These are phyloP conservation scores for Brachionus koreanus DNA, from an alignment of 1,140 invertebrate species.

Conservation along the genomic window DNA sequence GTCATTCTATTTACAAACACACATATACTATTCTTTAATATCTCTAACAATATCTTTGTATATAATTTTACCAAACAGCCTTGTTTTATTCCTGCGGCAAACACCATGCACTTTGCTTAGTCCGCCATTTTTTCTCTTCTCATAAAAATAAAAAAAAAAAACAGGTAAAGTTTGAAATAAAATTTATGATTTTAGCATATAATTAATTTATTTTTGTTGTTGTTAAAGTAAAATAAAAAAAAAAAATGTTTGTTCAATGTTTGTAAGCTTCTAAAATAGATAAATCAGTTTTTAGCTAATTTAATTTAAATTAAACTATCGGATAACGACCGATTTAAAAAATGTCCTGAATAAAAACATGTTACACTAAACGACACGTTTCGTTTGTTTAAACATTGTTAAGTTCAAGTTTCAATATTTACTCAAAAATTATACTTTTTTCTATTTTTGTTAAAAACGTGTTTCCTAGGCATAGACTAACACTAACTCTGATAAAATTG, in stretches of 20 bases:
- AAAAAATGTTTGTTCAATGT: too few relatives aligned
- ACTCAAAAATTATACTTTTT: not conserved
- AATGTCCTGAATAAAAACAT: not conserved
- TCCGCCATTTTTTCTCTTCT: too few relatives aligned
- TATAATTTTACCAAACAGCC: too few relatives aligned
- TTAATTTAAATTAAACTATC: not conserved
- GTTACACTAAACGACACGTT: not conserved
- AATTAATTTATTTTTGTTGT: too few relatives aligned
- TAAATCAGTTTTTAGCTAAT: conserved; percentile 1
- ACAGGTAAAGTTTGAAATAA: too few relatives aligned
- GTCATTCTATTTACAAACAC: too few relatives aligned
- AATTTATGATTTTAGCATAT: too few relatives aligned
- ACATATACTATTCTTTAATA: too few relatives aligned
- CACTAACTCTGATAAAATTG: not conserved
- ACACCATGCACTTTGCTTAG: not conserved
- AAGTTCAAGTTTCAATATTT: not conserved
- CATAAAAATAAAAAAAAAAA: too few relatives aligned
- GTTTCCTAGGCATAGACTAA: not conserved
- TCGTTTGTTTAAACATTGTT: not conserved
- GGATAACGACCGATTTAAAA: not conserved
- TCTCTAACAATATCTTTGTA: too few relatives aligned
- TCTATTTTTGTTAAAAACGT: not conserved
- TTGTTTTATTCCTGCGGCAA: not conserved
- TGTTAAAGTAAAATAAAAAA: too few relatives aligned
- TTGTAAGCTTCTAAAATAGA: not conserved